A percentile compares a stretch with the other conserved stretches of the same genome.
Evolutionary conservation across 2,113 vertebrate species (phyloP).

Genomic region (Sardina pilchardus): DNA sequence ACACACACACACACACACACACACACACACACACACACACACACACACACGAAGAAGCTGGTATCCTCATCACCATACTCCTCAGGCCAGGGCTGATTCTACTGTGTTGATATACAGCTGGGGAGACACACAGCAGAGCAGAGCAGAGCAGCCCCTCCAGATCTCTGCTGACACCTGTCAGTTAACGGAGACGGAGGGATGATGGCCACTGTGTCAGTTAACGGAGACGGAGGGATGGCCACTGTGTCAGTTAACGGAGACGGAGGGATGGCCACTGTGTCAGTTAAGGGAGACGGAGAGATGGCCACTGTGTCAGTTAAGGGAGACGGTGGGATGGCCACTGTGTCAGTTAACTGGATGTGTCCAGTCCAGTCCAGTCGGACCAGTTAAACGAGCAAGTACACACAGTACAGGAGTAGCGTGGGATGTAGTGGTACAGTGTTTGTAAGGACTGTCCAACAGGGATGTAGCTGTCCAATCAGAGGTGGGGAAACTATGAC

Average conservation of each 20-base stretch:
- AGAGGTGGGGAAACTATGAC: too few species aligned
- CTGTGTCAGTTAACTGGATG: constrained; percentile 3
- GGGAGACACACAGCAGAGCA: constrained; percentile 47
- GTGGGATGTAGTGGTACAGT: too few species aligned
- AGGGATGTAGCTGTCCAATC: too few species aligned
- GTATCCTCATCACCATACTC: constrained; percentile 29
- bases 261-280: background rate
- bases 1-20: too few species aligned
- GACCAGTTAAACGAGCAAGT: background rate
- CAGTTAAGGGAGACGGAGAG: background rate
- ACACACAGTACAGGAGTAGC: background rate
- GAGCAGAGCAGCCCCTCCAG: too few species aligned
- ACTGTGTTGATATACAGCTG: constrained; percentile 33
- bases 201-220: constrained; percentile 26
- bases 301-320: constrained; percentile 4
- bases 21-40: too few species aligned
- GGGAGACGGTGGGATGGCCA: background rate
- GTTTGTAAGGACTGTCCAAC: too few species aligned
- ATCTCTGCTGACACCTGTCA: constrained; percentile 41
- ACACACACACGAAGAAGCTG: constrained; percentile 10
- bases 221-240: background rate
- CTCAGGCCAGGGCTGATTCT: constrained; percentile 37
- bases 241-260: constrained; percentile 22
- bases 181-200: background rate
- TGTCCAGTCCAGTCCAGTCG: background rate